Percentiles rank a stretch among this genome's conserved stretches.
phyloP scores from a whole-genome alignment of 2,797 vertebrate genomes.

The Taeniopygia guttata region DNA sequence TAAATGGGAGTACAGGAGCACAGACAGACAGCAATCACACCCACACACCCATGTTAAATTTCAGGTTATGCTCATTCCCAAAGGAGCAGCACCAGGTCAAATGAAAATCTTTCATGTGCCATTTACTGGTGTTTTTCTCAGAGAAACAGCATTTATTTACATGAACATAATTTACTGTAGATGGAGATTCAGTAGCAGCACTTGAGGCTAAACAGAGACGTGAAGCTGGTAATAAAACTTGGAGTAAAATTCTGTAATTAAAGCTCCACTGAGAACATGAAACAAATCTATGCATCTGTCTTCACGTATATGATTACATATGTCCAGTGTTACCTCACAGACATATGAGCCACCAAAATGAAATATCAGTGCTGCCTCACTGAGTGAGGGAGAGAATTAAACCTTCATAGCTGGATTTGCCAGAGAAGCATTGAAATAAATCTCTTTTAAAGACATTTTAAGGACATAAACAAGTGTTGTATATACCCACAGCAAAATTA shows the following conservation, averaged over 20 bases:
- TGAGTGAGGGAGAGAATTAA: conserved; percentile 60
- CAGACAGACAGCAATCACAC: not conserved
- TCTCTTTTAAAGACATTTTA: conserved; percentile 75
- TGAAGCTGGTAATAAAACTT: conserved; percentile 36
- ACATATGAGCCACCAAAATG: conserved; percentile 18
- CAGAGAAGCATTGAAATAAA: conserved; percentile 69
- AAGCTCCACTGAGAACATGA: conserved; percentile 34
- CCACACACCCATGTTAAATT: not conserved
- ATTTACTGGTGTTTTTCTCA: not conserved
- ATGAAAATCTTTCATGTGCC: not conserved
- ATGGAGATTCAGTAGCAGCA: conserved; percentile 18
- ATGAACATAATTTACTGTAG: conserved; percentile 1
- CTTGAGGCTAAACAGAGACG: conserved; percentile 21
- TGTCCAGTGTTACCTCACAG: conserved; percentile 19
- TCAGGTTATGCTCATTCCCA: not conserved
- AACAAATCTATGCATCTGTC: conserved; percentile 1
- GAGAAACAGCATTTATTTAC: not conserved
- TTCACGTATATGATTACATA: conserved; percentile 4
- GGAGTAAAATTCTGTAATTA: conserved; percentile 68
- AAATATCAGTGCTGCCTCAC: conserved; percentile 1
- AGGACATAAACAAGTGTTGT: conserved; percentile 72
- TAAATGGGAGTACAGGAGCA: not conserved
- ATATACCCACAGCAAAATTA: conserved; percentile 74
- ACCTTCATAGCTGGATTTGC: conserved; percentile 66
- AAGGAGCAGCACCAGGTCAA: not conserved